phyloP scores from a whole-genome alignment of 2,113 vertebrate genomes.

The Melanerpes formicivorus region DNA sequence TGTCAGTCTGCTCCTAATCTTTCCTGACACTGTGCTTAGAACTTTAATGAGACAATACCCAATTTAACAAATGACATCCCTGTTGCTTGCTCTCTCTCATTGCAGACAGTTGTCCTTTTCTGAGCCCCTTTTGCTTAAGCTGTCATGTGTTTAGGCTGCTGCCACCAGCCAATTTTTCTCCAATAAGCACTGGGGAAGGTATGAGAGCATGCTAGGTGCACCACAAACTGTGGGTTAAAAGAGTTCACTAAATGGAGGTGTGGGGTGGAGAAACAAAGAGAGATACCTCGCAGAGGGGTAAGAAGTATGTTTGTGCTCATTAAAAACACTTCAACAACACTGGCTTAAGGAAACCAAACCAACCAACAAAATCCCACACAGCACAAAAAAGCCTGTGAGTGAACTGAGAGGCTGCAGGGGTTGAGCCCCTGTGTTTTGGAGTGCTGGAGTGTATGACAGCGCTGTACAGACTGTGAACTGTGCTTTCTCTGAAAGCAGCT shows the following conservation, averaged over 20 bases:
- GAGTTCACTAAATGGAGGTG: background rate
- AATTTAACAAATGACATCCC: conserved; percentile 35
- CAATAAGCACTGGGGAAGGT: background rate
- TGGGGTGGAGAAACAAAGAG: background rate
- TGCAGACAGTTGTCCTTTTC: background rate
- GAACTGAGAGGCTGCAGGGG: background rate
- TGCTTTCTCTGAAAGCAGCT: background rate
- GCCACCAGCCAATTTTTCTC: background rate
- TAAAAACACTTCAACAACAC: background rate
- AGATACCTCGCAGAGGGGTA: background rate
- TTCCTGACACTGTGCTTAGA: background rate
- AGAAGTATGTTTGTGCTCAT: background rate
- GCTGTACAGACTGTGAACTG: background rate
- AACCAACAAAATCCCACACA: too few relatives aligned
- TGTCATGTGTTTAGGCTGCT: conserved; percentile 24
- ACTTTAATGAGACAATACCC: conserved; percentile 44
- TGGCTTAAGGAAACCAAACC: background rate
- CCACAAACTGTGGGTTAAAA: background rate
- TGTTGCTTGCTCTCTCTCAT: background rate
- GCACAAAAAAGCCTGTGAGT: background rate
- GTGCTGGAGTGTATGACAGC: background rate
- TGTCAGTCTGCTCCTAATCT: background rate
- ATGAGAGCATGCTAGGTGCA: too few relatives aligned
- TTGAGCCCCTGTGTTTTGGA: background rate
- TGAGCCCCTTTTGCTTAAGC: conserved; percentile 5